Conservation (phyloP, 2,797 vertebrate genomes). For the Hydrocynus forskahlii region DNA sequence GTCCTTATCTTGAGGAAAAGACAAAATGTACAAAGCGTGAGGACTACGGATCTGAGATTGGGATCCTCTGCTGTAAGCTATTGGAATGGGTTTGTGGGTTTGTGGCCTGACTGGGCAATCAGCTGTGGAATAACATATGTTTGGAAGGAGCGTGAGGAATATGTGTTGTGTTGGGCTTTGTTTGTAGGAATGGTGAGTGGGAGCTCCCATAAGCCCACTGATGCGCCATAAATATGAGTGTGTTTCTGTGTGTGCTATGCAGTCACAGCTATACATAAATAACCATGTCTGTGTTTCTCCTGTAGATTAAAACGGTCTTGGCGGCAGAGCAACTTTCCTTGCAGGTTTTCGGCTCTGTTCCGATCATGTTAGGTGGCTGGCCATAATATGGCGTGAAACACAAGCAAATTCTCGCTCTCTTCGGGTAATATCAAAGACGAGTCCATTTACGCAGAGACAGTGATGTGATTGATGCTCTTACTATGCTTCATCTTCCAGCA, state of each 20-base stretch:
- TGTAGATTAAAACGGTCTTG: not conserved
- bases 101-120: not conserved
- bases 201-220: not conserved
- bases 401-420: conserved; percentile 40
- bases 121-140: conserved; percentile 4
- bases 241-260: conserved; percentile 3
- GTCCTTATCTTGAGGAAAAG: too few relatives aligned
- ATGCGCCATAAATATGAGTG: not conserved
- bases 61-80: not conserved
- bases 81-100: not conserved
- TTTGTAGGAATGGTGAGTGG: conserved; percentile 4
- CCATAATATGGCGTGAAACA: conserved; percentile 40
- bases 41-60: not conserved
- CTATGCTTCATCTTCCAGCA: conserved; percentile 12
- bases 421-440: conserved; percentile 41
- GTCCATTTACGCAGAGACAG: conserved; percentile 40
- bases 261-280: not conserved
- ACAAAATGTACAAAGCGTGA: not conserved
- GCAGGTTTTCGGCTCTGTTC: conserved; percentile 20
- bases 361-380: conserved; percentile 25
- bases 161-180: not conserved
- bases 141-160: not conserved
- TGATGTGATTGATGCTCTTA: conserved; percentile 39
- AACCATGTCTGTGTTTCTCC: conserved; percentile 21
- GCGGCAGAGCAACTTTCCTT: conserved; percentile 1